phyloP scores from a whole-genome alignment of 2,797 vertebrate genomes.

The Poeciliopsis paucimaculata region DNA sequence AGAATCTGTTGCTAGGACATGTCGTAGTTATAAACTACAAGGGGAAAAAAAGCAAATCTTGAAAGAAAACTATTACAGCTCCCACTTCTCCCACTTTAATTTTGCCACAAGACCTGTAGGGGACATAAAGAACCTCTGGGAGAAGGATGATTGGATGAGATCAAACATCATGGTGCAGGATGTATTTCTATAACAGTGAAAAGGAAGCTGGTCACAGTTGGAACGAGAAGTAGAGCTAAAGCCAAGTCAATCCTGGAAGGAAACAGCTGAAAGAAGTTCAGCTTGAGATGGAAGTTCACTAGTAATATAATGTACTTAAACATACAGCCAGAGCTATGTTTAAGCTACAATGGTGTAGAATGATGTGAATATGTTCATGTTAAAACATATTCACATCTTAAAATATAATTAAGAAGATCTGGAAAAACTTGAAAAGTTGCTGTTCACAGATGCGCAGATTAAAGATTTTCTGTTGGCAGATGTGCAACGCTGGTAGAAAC shows the following conservation, averaged over 20 bases:
- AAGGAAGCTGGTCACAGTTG: neutral
- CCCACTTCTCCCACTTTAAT: neutral
- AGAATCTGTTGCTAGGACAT: too few relatives aligned
- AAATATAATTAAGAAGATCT: too few relatives aligned
- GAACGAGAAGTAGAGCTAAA: neutral
- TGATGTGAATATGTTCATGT: too few relatives aligned
- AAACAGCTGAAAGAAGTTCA: neutral
- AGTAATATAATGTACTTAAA: neutral
- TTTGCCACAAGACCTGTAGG: neutral
- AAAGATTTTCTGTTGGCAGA: too few relatives aligned
- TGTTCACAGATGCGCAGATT: too few relatives aligned
- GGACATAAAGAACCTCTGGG: neutral
- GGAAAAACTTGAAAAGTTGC: too few relatives aligned
- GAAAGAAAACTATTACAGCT: neutral
- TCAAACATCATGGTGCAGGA: neutral
- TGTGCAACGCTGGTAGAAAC: too few relatives aligned
- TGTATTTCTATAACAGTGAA: neutral
- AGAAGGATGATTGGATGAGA: neutral
- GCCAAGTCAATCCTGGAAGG: neutral
- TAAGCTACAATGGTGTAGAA: too few relatives aligned
- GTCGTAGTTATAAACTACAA: too few relatives aligned
- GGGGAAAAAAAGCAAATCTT: neutral
- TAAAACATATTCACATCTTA: too few relatives aligned
- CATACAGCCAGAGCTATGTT: too few relatives aligned
- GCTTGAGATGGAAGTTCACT: neutral